These are phyloP conservation scores for Dusona sp. DNA, from an alignment of 2,888 invertebrate species.

Conservation along the genomic window DNA sequence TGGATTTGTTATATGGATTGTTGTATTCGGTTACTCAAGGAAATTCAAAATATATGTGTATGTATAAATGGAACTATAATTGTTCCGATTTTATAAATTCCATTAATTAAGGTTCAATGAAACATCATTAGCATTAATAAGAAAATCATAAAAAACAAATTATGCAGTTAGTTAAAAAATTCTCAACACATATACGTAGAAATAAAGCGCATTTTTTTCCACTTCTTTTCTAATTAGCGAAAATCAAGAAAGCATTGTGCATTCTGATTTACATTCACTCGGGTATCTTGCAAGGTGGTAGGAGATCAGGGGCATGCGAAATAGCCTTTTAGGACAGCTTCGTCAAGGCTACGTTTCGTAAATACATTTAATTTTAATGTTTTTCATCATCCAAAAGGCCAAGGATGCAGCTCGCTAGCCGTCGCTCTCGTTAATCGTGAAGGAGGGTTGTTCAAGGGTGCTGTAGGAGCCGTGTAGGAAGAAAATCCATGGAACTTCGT, in stretches of 20 bases:
- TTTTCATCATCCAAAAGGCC: slow-evolving; percentile 30
- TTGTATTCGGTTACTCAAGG: neutral
- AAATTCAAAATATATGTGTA: neutral
- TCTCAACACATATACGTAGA: too few species aligned
- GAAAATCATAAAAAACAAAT: neutral
- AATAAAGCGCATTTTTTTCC: neutral
- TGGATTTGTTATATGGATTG: neutral
- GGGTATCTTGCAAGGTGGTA: neutral
- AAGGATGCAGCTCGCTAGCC: slow-evolving; percentile 35
- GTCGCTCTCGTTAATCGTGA: slow-evolving; percentile 62
- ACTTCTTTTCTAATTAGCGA: neutral
- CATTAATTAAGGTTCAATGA: neutral
- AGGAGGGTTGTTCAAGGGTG: slow-evolving; percentile 30
- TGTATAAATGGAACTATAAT: neutral
- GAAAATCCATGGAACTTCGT: slow-evolving; percentile 52
- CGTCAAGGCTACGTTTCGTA: slow-evolving; percentile 37
- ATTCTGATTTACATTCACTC: neutral
- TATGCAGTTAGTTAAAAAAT: neutral
- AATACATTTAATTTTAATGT: slow-evolving; percentile 32
- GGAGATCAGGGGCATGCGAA: neutral
- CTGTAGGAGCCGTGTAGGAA: slow-evolving; percentile 28
- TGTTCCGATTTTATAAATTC: neutral
- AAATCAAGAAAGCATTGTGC: slow-evolving; percentile 5
- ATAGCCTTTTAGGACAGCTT: slow-evolving; percentile 7
- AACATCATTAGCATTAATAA: neutral